These are phyloP conservation scores for Anseranas semipalmata DNA, from an alignment of 2,113 vertebrate species.

Conservation along the genomic window DNA sequence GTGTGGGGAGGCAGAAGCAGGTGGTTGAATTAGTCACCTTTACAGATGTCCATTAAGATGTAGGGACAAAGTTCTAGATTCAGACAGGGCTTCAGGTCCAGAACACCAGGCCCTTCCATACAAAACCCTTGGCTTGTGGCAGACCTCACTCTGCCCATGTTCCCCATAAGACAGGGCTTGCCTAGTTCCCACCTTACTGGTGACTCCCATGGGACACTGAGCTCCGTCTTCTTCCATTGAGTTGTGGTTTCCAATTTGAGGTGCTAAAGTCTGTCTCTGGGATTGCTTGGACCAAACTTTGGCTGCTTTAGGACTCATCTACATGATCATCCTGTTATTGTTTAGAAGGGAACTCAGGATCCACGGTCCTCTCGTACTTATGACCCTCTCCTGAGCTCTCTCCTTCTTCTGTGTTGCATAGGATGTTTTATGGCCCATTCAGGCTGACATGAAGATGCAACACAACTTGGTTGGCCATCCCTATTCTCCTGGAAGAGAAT, in stretches of 20 bases:
- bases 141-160: neutral
- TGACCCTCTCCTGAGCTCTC: neutral
- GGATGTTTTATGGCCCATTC: neutral
- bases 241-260: neutral
- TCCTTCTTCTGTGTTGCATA: neutral
- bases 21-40: neutral
- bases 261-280: neutral
- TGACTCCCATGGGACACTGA: neutral
- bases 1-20: neutral
- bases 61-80: neutral
- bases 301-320: neutral
- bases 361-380: neutral
- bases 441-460: neutral
- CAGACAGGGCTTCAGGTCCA: neutral
- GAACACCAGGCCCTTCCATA: neutral
- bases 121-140: neutral
- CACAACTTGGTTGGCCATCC: neutral
- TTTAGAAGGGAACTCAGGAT: neutral
- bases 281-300: neutral
- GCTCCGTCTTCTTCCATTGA: neutral
- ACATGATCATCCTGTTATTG: neutral
- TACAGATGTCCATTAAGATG: rapidly evolving
- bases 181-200: neutral
- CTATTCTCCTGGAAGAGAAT: neutral
- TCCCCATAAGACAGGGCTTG: neutral